A percentile compares a stretch with the other conserved stretches of the same genome.
phyloP scores from a whole-genome alignment of 2,113 vertebrate genomes.

The Gadus macrocephalus region DNA sequence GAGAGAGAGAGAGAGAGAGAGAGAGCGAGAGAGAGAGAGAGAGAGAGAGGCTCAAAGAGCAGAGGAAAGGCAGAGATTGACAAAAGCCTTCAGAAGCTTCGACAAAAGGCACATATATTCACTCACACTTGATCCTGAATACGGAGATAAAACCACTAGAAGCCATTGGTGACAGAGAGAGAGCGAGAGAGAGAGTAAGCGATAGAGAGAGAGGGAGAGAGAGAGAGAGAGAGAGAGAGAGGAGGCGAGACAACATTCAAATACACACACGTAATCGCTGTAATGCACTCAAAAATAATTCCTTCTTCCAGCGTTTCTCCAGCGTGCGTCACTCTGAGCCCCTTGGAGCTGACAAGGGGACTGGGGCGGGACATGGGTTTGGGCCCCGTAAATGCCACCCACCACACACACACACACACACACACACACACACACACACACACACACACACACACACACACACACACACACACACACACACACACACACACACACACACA shows the following conservation, averaged over 20 bases:
- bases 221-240: slow-evolving; percentile 12
- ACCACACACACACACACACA: no score
- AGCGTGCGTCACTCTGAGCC: no score
- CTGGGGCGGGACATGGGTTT: no score
- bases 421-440: no score
- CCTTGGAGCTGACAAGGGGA: no score
- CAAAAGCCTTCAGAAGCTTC: no score
- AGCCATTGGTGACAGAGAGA: slow-evolving; percentile 6
- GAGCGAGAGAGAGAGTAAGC: background rate
- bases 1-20: slow-evolving; percentile 5
- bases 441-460: no score
- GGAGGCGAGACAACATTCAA: background rate
- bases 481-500: no score
- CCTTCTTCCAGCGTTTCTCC: no score
- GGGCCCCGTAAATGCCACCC: no score
- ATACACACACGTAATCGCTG: slow-evolving; percentile 31
- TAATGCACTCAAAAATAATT: slow-evolving; percentile 33
- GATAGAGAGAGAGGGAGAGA: background rate
- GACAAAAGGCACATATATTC: background rate
- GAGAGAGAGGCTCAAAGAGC: background rate
- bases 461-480: no score
- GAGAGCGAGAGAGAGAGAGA: slow-evolving; percentile 11
- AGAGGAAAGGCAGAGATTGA: background rate
- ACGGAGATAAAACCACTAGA: background rate
- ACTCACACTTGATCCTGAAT: slow-evolving; percentile 31